phyloP scores from a whole-genome alignment of 2,888 invertebrate species.

The Drosophila putrida region DNA sequence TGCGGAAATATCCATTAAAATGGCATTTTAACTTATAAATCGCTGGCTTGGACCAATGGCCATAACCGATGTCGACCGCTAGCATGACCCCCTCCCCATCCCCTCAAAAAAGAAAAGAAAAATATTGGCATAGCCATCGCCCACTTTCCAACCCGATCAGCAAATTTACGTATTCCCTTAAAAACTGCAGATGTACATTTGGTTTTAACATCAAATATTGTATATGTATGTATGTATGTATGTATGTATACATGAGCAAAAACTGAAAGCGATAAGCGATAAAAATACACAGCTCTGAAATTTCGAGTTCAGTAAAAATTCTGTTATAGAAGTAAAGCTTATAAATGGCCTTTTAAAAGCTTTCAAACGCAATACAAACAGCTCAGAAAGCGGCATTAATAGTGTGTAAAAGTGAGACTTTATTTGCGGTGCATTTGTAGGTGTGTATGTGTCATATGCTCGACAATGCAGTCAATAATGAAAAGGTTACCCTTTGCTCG shows the following conservation, averaged over 20 bases:
- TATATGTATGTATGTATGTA: not conserved
- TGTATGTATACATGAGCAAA: slow-evolving; percentile 13
- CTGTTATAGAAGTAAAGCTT: slow-evolving; percentile 66
- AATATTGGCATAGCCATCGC: slow-evolving; percentile 14
- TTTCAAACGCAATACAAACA: slow-evolving; percentile 63
- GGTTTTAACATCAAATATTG: slow-evolving; percentile 47
- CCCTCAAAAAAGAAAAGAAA: slow-evolving; percentile 8
- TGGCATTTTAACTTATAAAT: slow-evolving; percentile 78
- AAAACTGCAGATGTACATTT: slow-evolving; percentile 55
- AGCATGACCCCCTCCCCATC: no score
- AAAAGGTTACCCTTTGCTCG: not conserved
- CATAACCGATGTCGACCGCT: slow-evolving; percentile 6
- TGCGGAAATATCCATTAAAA: slow-evolving; percentile 80
- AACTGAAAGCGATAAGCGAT: slow-evolving; percentile 47
- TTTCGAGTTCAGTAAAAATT: slow-evolving; percentile 53
- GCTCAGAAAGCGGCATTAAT: slow-evolving; percentile 41
- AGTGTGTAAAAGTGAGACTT: slow-evolving; percentile 26
- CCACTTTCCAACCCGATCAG: slow-evolving; percentile 5
- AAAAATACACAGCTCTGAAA: slow-evolving; percentile 48
- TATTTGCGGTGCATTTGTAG: not conserved
- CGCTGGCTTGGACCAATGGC: slow-evolving; percentile 50
- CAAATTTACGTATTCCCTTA: slow-evolving; percentile 57
- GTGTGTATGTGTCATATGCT: no score
- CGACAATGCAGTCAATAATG: not conserved
- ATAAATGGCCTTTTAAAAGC: slow-evolving; percentile 75